Base-by-base conservation (phyloP, 1,140 invertebrate species). In the Chelonus insularis region DNA sequence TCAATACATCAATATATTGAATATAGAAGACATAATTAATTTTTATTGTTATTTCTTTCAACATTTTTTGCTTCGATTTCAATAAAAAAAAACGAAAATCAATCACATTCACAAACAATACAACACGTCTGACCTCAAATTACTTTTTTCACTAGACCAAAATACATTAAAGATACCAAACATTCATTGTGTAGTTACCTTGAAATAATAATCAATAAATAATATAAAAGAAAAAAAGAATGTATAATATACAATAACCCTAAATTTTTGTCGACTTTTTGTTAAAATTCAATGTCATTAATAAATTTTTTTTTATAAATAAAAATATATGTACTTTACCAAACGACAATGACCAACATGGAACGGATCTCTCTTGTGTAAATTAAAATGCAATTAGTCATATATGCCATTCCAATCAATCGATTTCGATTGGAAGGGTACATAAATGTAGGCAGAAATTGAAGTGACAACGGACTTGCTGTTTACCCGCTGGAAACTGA, bases 401-500 rank as follows among this genome's bases (percentile, higher is more conserved):
- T 69, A 66, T 62, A 68, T 70, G 69, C 61, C 68, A 63, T 73
- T 73, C 70, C 68, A 63, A 67, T 60, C 65, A 70, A 77, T 65
- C 70, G 67, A 57, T 62, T 68, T 61, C 54, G 65, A 69, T 67
- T 50, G 29, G 62, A 60, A 59, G 67, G 21, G 18, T 32, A 54
- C 32, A 54, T n/a, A 25, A 43, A 57, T 12, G 50, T 37, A 34
- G 51, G n/a, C 16, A 36, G 32, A 72, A 75, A 75, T 70, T 66
- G 65, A 66, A 71, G 47, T 69, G 71, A 77, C 75, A 71, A 67
- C 61, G 67, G 50, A 34, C 67, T 57, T 61, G 73, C 60, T 67
- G 68, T 72, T 73, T 70, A 75, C 66, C 72, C 69, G 69, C 54
- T 75, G 75, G 68, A 75, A 77, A 73, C 54, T 64, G 48, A 37